Base-by-base conservation (phyloP, 2,797 vertebrate genomes). In the Thamnophis elegans region DNA sequence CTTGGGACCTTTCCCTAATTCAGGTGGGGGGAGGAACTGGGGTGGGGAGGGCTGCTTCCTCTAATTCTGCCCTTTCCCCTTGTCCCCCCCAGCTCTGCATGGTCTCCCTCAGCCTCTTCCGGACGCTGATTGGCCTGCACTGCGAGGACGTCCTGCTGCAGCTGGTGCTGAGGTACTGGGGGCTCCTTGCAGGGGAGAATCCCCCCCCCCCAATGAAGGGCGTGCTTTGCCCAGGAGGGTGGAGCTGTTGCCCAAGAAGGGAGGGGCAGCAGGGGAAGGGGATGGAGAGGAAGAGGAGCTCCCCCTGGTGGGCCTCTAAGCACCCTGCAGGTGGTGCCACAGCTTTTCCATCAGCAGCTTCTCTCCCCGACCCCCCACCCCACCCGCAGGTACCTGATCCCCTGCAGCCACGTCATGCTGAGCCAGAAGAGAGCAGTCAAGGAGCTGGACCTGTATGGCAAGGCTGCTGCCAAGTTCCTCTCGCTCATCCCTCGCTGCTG, bases 141-240 rank as follows among this genome's bases (percentile, higher is more conserved):
- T 99, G 99, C 90, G 99, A 99, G 97, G 99, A 99, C 25, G 97
- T 99, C 95, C 98, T 99, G 98, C 98, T 99, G 94, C 99, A 99
- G 98, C 98, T 99, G 78, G 97, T 99, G 98, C 98, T 99, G 98
- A 99, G 99, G 99, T 99, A 85, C 25, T 11, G 73, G 36, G 89
- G 16, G 0, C 2, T 32, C 87, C 8, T 18, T 85, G 20, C 13
- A n/a, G 53, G 11, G n/a, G 36, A 10, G 7, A 59, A 0, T 62
- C 26, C 89, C 92, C 86, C 85, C 51, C n/a, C 65, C 6, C 6
- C 5, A 1, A 7, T 3, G 65, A 16, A 36, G 32, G 16, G 32
- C 6, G 20, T 20, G 32, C 62, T 36, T 20, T 73, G 32, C 16
- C 68, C 68, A 36, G 62, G 28, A n/a, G 62, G 62, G 28, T 5